phyloP scores from a whole-genome alignment of 2,113 vertebrate genomes.

The Solenodon paradoxus region DNA sequence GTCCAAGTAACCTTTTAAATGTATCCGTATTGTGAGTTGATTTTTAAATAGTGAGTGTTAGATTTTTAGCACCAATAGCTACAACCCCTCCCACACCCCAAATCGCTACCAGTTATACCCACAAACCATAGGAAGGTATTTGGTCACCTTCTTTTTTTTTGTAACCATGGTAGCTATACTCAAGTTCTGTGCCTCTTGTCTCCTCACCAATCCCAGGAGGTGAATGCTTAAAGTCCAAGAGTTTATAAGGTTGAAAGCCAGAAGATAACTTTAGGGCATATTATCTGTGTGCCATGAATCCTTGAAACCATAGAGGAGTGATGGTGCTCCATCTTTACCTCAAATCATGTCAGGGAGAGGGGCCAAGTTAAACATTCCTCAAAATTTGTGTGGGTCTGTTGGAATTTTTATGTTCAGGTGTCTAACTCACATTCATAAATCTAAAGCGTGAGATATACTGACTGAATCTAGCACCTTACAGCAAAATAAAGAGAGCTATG shows the following conservation, averaged over 20 bases:
- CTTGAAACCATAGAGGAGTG: not conserved
- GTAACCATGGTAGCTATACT: not conserved
- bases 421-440: not conserved
- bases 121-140: not conserved
- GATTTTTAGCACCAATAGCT: not conserved
- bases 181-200: not conserved
- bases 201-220: not conserved
- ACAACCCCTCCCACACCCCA: not conserved
- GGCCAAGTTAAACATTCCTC: not conserved
- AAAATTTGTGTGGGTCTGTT: not conserved
- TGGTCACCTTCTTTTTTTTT: not conserved
- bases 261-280: not conserved
- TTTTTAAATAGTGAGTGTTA: not conserved
- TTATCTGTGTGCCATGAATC: not conserved
- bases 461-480: not conserved
- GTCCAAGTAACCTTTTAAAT: not conserved
- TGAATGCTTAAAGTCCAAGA: not conserved
- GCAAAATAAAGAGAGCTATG: not conserved
- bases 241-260: not conserved
- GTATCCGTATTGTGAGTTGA: not conserved
- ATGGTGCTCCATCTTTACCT: not conserved
- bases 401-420: not conserved
- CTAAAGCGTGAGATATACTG: not conserved
- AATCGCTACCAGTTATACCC: not conserved
- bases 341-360: not conserved